Base-by-base conservation (phyloP, 1,140 invertebrate genomes). In the Leptopilina boulardi region DNA sequence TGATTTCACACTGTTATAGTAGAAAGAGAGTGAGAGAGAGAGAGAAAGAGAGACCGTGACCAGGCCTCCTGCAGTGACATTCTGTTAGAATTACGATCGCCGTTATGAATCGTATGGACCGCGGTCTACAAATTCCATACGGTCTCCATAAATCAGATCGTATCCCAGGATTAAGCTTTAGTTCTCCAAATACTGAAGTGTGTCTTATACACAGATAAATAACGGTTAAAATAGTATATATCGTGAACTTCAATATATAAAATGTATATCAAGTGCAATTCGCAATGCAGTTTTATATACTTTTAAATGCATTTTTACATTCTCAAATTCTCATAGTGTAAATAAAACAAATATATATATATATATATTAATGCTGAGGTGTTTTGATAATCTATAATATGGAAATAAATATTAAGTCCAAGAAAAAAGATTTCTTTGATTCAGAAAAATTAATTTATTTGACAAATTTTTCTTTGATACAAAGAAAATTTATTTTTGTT, bases 41-140 rank as follows among this genome's bases (percentile, higher is more conserved):
- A 34, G 30, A 34, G 30, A 34, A 6, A 34, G 30, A 34, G 47
- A 51, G 47, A 51, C 47, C 47, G 47, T 51, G 47, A 51, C 47
- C 47, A 51, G 47, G 47, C 13, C 47, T 51, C 47, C 47, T 51
- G 47, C 47, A 51, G 47, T 51, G 47, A 51, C 47, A 51, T 51
- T 51, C 47, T 51, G 47, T n/a, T 51, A 51, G 47, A 51, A 51
- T 51, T 51, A 51, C 47, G 47, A 51, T 51, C 47, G 47, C 47
- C 47, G 47, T 51, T 51, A 51, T 51, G 47, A 51, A 51, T 51
- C 47, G 47, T 51, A 51, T 51, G 47, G 47, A 51, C 13, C 47
- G 47, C 47, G 47, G 47, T 51, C 47, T 51, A 51, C 47, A 51
- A 51, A 51, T 51, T 51, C 47, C 47, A 8, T n/a, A n/a, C 47